Evolutionary conservation across 1,140 invertebrate species (phyloP).

Genomic region (Battus philenor): DNA sequence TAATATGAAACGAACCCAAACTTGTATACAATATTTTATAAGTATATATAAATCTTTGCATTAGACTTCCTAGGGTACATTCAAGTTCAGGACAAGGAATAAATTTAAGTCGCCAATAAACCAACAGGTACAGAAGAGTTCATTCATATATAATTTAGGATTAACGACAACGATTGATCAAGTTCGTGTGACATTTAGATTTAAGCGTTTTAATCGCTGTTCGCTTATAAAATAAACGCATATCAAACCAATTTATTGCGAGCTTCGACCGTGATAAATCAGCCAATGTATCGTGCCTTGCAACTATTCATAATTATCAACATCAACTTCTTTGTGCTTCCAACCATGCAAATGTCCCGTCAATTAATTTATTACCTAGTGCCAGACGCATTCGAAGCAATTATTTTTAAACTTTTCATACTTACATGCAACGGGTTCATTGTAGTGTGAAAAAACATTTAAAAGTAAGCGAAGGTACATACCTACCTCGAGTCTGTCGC

Average conservation of each 20-base stretch:
- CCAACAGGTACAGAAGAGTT: conserved; percentile 2
- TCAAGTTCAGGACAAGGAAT: no score
- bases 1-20: no score
- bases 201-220: conserved; percentile 20
- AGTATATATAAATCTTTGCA: no score
- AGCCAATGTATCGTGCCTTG: conserved; percentile 37
- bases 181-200: conserved; percentile 21
- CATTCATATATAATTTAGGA: conserved; percentile 27
- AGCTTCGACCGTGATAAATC: conserved; percentile 37
- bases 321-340: conserved; percentile 49
- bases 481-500: no score
- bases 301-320: conserved; percentile 52
- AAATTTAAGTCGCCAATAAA: no score
- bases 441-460: no score
- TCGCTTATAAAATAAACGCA: conserved; percentile 27
- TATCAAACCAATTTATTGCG: conserved; percentile 29
- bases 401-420: no score
- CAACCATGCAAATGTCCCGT: conserved; percentile 39
- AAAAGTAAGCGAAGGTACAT: no score
- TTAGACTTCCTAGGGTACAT: no score
- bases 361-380: conserved; percentile 41
- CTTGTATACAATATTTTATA: no score
- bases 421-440: no score
- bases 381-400: no score
- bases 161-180: conserved; percentile 34